A percentile compares a stretch with the other conserved stretches of the same genome.
Evolutionary conservation across 1,140 invertebrate species (phyloP).

Genomic region (Aleiodes sp.): DNA sequence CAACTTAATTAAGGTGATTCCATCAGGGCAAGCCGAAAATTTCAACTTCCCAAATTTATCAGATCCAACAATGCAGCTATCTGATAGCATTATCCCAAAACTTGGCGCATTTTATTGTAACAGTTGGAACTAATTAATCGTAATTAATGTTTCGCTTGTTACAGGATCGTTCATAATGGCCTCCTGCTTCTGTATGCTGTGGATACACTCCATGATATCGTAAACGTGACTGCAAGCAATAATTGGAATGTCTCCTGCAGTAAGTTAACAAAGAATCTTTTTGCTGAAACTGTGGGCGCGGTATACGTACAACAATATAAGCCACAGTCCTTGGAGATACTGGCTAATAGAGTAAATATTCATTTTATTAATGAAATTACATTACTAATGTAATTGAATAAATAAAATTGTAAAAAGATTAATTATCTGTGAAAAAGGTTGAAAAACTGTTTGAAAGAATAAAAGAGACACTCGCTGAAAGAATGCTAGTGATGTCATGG

Average conservation of each 20-base stretch:
- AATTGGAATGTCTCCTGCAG: constrained; percentile 62
- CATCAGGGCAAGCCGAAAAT: too few species aligned
- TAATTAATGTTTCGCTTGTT: constrained; percentile 14
- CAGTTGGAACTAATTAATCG: constrained; percentile 5
- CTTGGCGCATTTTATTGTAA: background rate
- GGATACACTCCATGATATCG: constrained; percentile 62
- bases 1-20: too few species aligned
- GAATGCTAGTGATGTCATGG: constrained; percentile 71
- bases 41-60: too few species aligned
- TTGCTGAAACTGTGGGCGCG: constrained; percentile 60
- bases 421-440: constrained; percentile 4
- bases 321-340: constrained; percentile 56
- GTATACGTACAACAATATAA: constrained; percentile 65
- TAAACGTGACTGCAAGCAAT: constrained; percentile 59
- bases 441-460: constrained; percentile 58
- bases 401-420: background rate
- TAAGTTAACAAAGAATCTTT: constrained; percentile 58
- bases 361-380: background rate
- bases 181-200: constrained; percentile 65
- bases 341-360: constrained; percentile 57
- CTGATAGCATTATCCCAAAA: too few species aligned
- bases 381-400: background rate
- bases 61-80: too few species aligned
- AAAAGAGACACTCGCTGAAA: constrained; percentile 69
- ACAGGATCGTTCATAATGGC: constrained; percentile 66